Conservation (phyloP, 2,113 vertebrate species). For the Loxodonta africana region DNA sequence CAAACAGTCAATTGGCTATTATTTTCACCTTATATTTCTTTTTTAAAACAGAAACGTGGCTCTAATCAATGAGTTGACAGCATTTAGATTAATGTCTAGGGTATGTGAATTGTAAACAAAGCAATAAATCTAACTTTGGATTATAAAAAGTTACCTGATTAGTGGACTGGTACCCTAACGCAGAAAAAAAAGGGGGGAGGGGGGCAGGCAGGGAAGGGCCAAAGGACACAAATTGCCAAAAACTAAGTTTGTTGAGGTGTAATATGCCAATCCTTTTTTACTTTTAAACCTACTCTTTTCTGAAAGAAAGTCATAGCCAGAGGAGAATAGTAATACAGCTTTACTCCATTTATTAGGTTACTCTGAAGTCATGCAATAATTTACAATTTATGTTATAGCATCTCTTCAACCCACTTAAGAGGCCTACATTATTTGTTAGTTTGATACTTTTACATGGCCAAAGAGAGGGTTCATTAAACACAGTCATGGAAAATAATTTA, state of each 20-base stretch:
- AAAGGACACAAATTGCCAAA: background rate
- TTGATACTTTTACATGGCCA: background rate
- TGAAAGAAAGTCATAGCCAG: background rate
- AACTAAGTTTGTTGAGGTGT: background rate
- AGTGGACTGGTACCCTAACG: background rate
- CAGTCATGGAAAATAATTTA: conserved; percentile 14
- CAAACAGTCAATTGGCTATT: background rate
- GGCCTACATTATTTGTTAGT: background rate
- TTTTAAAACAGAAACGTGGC: conserved; percentile 29
- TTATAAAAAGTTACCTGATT: background rate
- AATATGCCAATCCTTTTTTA: background rate
- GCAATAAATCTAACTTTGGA: background rate
- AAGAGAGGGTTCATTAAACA: conserved; percentile 26
- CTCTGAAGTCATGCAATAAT: conserved; percentile 1
- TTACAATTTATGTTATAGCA: background rate
- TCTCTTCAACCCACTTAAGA: background rate
- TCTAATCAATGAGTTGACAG: background rate
- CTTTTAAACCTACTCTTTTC: conserved; percentile 19
- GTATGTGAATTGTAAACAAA: background rate
- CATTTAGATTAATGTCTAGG: background rate
- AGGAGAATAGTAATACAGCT: background rate
- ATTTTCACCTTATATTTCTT: background rate
- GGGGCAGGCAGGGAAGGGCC: background rate
- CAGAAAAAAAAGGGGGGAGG: background rate
- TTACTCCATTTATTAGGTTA: conserved; percentile 13